Evolutionary conservation across 1,140 invertebrate genomes (phyloP), one percentile per base, ranked within the genome.

Genomic region (Anthonomus grandis): DNA sequence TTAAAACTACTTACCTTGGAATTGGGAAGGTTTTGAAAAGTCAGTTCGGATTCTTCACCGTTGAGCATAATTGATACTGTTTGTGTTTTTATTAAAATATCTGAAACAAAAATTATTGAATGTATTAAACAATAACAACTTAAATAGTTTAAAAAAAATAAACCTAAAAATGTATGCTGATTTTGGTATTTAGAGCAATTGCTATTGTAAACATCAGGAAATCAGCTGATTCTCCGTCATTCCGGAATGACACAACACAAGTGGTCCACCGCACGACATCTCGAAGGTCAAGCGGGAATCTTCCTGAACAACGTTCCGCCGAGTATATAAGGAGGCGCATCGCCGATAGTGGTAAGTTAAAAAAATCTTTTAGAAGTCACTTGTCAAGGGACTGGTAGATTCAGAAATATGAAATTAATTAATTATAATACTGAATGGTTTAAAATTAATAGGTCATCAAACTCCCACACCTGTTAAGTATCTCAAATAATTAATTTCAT

Each of bases 1-100:
- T n/a, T n/a, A n/a, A n/a, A n/a, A 18, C 37, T 12, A 59, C 68
- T 76, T 72, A 86, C 85, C 79, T 83, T 84, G 12, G 47, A 68
- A 63, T 75, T 81, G 44, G 70, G 72, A 44, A 81, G 68, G 65
- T 84, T 85, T 23, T 87, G 78, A 71, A 95, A 93, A 64, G 84
- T 87, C 19, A 95, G 76, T 73, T 93, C 90, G 17, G 91, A 93
- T 75, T 94, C 91, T 71, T 91, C 89, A 13, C 88, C 90, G 71
- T 95, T 93, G 59, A 95, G 76, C 80, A 93, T 86, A 51, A 95
- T 89, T 38, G 87, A 91, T 50, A 95, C 88, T 36, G 89, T 86
- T 70, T 92, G 86, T 62, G 90, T 85, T 27, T 81, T 80, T 54
- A 59, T 59, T 18, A 86, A 81, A 41, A 81, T 81, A 73, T 90